These are phyloP conservation scores for Drosophila nr. perissopoda DNA, from an alignment of 2,888 invertebrate species.

Conservation along the genomic window DNA sequence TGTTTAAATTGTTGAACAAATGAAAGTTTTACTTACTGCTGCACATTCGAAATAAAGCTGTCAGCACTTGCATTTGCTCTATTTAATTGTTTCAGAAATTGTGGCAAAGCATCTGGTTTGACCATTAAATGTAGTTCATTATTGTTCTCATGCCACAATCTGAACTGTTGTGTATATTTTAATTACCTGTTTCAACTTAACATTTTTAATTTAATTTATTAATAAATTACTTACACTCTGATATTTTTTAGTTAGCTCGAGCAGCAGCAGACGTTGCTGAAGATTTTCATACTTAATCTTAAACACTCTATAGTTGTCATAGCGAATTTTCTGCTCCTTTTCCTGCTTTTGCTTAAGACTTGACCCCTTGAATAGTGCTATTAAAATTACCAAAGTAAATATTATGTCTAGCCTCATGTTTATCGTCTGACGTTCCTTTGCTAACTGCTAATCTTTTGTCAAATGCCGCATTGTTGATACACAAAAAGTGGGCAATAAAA, in stretches of 20 bases:
- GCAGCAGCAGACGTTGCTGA: slow-evolving; percentile 22
- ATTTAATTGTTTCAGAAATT: slow-evolving; percentile 59
- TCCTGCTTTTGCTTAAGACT: slow-evolving; percentile 1
- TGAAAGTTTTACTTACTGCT: slow-evolving; percentile 79
- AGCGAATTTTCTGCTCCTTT: slow-evolving; percentile 24
- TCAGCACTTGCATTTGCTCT: slow-evolving; percentile 77
- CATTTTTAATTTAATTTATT: background rate
- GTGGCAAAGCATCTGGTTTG: slow-evolving; percentile 86
- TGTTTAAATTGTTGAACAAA: background rate
- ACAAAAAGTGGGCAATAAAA: slow-evolving; percentile 3
- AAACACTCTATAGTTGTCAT: slow-evolving; percentile 40
- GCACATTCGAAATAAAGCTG: slow-evolving; percentile 87
- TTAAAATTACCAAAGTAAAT: background rate
- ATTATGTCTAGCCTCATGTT: slow-evolving; percentile 27
- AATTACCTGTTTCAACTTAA: background rate
- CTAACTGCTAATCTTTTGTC: slow-evolving; percentile 3
- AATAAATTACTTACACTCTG: slow-evolving; percentile 38
- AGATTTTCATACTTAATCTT: slow-evolving; percentile 16
- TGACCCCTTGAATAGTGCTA: background rate
- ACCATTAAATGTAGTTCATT: slow-evolving; percentile 86
- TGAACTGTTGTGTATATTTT: slow-evolving; percentile 38
- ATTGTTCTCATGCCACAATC: slow-evolving; percentile 58
- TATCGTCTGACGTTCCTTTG: background rate
- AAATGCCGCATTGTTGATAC: background rate
- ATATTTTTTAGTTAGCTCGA: slow-evolving; percentile 17